Percentiles rank a stretch among this genome's conserved stretches.
phyloP scores from a whole-genome alignment of 2,113 vertebrate species.

The Cyprinodon variegatus region DNA sequence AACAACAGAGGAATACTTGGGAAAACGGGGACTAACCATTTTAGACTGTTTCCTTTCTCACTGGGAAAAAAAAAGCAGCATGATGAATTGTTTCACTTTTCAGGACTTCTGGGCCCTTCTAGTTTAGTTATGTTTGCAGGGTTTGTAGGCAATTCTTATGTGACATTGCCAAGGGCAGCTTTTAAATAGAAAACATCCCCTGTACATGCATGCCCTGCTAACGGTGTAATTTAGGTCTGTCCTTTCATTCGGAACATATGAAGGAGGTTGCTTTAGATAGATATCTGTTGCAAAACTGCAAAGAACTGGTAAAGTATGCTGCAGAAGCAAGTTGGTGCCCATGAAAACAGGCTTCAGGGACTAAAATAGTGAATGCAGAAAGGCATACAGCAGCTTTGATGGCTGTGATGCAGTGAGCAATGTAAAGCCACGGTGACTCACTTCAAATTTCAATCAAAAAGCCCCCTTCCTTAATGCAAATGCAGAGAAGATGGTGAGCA shows the following conservation, averaged over 20 bases:
- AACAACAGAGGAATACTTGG: conserved; percentile 58
- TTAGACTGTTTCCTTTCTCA: conserved; percentile 46
- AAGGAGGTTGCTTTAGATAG: conserved; percentile 37
- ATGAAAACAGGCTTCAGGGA: conserved; percentile 48
- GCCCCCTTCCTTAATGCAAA: conserved; percentile 44
- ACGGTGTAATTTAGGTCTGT: conserved; percentile 35
- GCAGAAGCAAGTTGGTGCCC: conserved; percentile 50
- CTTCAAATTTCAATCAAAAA: conserved; percentile 47
- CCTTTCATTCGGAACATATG: conserved; percentile 14
- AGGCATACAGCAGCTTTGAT: conserved; percentile 46
- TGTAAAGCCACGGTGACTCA: conserved; percentile 49
- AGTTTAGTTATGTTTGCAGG: conserved; percentile 28
- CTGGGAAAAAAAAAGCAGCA: too few species aligned
- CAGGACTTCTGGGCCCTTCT: conserved; percentile 31
- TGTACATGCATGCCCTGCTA: conserved; percentile 26
- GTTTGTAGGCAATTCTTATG: conserved; percentile 31
- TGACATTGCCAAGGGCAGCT: conserved; percentile 64
- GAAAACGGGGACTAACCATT: conserved; percentile 28
- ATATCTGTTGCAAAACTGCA: conserved; percentile 32
- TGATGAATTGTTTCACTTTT: conserved; percentile 22
- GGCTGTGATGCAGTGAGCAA: conserved; percentile 41
- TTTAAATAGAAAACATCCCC: conserved; percentile 61
- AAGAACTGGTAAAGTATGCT: conserved; percentile 50
- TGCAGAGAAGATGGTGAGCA: conserved; percentile 36
- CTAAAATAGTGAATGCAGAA: conserved; percentile 38